These are phyloP conservation scores for Prorops nasuta DNA, from an alignment of 1,140 invertebrate species.

Conservation along the genomic window DNA sequence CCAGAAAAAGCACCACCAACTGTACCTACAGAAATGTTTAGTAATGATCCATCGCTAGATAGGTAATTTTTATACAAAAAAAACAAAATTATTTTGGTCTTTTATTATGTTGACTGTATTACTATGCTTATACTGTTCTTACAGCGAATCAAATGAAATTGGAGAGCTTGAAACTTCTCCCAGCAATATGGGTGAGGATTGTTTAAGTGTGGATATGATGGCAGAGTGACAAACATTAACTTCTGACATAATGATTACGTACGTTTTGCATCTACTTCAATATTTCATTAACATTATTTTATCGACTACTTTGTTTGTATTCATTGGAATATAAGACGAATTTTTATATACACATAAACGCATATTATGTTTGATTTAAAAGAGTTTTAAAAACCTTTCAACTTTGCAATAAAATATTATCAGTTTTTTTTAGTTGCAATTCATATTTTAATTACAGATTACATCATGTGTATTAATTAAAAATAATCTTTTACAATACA, in stretches of 20 bases:
- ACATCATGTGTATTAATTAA: too few relatives aligned
- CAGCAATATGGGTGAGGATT: constrained; percentile 68
- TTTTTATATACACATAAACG: constrained; percentile 34
- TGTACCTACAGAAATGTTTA: constrained; percentile 90
- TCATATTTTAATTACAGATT: too few relatives aligned
- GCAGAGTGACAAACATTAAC: constrained; percentile 40
- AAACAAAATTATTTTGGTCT: constrained; percentile 9
- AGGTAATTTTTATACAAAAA: constrained; percentile 51
- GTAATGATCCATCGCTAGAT: constrained; percentile 83
- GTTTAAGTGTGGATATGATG: constrained; percentile 65
- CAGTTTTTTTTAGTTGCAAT: too few relatives aligned
- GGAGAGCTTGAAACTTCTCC: constrained; percentile 75
- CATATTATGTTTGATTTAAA: constrained; percentile 10
- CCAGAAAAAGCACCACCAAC: constrained; percentile 83
- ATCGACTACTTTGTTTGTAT: constrained; percentile 27
- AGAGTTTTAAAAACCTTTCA: constrained; percentile 6
- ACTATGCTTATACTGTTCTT: constrained; percentile 41
- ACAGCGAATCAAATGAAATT: constrained; percentile 76
- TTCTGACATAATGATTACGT: constrained; percentile 24
- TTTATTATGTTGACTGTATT: not conserved
- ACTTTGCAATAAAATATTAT: too few relatives aligned
- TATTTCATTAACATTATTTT: constrained; percentile 26
- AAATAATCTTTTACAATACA: too few relatives aligned
- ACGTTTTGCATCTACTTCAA: constrained; percentile 26
- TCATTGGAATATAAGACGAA: constrained; percentile 27